These are phyloP conservation scores for Tragelaphus buxtoni DNA, from an alignment of 2,113 vertebrate genomes.

Conservation along the genomic window DNA sequence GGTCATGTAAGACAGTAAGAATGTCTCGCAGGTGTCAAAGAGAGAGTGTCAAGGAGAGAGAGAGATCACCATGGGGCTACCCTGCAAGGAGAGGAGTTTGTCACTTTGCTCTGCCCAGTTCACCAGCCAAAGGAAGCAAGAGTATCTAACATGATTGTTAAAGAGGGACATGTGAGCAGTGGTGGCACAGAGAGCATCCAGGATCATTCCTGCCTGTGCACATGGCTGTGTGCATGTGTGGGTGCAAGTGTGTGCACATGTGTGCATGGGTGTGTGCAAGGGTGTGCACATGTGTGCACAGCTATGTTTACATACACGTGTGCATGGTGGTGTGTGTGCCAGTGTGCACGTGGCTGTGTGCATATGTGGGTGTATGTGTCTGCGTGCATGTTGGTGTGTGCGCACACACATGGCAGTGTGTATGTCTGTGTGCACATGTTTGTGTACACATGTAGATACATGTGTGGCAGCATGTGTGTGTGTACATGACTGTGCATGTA, in stretches of 20 bases:
- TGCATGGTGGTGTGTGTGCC: not conserved
- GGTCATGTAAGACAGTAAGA: not conserved
- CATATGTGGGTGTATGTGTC: not conserved
- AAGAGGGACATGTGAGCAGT: not conserved
- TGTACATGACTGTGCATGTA: not conserved
- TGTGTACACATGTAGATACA: not conserved
- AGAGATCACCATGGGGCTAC: not conserved
- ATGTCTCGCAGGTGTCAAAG: rapidly evolving
- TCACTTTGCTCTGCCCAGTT: not conserved
- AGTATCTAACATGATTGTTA: not conserved
- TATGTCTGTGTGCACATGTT: not conserved
- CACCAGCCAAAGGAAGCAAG: not conserved
- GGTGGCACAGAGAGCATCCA: not conserved
- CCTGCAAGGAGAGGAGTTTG: rapidly evolving
- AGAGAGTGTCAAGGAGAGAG: rapidly evolving
- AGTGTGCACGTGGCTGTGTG: not conserved
- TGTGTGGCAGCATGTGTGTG: not conserved
- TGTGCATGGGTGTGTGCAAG: no score
- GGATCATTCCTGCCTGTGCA: not conserved
- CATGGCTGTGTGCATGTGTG: no score
- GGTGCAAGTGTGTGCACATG: no score
- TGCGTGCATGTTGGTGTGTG: not conserved
- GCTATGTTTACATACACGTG: rapidly evolving
- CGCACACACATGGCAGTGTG: not conserved
- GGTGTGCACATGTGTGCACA: not conserved